Percentiles rank a stretch among this genome's conserved stretches.
These are phyloP conservation scores for Cyprinodon diabolis DNA, from an alignment of 2,797 vertebrate species.

Conservation along the genomic window DNA sequence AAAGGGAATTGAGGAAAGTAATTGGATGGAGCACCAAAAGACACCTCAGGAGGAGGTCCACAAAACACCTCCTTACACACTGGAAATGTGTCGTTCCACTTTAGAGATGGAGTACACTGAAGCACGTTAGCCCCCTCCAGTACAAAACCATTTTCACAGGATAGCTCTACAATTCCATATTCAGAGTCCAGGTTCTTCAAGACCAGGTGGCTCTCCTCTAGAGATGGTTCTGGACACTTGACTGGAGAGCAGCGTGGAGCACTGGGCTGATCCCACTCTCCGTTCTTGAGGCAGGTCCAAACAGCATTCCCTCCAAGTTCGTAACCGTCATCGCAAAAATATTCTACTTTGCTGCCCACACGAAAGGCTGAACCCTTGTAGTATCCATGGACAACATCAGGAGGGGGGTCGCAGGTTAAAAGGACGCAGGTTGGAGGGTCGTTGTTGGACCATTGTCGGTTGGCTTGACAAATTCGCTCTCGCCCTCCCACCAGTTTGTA, in stretches of 20 bases:
- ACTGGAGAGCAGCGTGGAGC: slow-evolving; percentile 87
- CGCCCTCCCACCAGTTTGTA: slow-evolving; percentile 85
- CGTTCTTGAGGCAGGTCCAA: slow-evolving; percentile 93
- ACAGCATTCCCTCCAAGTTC: slow-evolving; percentile 86
- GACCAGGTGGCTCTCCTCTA: slow-evolving; percentile 91
- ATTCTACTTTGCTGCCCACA: slow-evolving; percentile 89
- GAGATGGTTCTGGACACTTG: slow-evolving; percentile 91
- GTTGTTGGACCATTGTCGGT: slow-evolving; percentile 91
- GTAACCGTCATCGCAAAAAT: slow-evolving; percentile 92
- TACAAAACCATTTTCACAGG: slow-evolving; percentile 90
- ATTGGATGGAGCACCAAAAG: slow-evolving; percentile 83
- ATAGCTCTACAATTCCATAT: slow-evolving; percentile 86
- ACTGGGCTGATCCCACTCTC: slow-evolving; percentile 87
- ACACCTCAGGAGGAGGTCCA: slow-evolving; percentile 84
- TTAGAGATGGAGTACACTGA: slow-evolving; percentile 87
- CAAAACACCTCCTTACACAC: slow-evolving; percentile 90
- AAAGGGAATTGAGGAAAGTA: slow-evolving; percentile 82
- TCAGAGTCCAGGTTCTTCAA: slow-evolving; percentile 84
- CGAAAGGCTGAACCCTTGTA: slow-evolving; percentile 85
- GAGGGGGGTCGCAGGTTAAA: slow-evolving; percentile 89
- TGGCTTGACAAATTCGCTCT: slow-evolving; percentile 89
- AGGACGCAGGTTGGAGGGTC: slow-evolving; percentile 86
- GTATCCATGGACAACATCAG: slow-evolving; percentile 83
- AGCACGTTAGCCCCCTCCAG: slow-evolving; percentile 87
- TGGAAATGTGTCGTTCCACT: slow-evolving; percentile 96